Percentiles rank a stretch among this genome's conserved stretches.
Conservation (phyloP, 2,113 vertebrate genomes). For the Siniperca knerii region DNA sequence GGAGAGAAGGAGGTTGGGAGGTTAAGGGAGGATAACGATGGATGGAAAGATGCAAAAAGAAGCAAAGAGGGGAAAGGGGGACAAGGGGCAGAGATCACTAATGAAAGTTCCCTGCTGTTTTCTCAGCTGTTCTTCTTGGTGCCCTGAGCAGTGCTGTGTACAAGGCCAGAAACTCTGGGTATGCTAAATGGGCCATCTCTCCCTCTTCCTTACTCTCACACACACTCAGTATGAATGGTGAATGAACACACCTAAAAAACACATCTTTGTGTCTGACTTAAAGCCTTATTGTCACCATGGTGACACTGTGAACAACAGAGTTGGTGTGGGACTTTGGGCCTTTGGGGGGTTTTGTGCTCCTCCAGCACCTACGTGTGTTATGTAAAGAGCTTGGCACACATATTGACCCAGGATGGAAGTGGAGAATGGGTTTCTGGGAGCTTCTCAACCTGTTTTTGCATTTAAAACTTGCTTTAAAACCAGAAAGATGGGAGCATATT, state of each 20-base stretch:
- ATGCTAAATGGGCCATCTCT: conserved; percentile 43
- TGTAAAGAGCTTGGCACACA: conserved; percentile 56
- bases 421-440: neutral
- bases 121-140: conserved; percentile 67
- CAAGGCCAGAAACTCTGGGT: conserved; percentile 35
- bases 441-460: conserved; percentile 10
- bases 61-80: conserved; percentile 37
- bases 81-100: conserved; percentile 49
- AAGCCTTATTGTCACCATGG: conserved; percentile 74
- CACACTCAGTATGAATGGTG: neutral
- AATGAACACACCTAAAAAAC: conserved; percentile 43
- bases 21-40: neutral
- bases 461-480: conserved; percentile 29
- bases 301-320: conserved; percentile 70
- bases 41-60: conserved; percentile 55
- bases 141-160: conserved; percentile 33
- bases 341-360: conserved; percentile 50
- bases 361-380: conserved; percentile 42
- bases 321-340: conserved; percentile 58
- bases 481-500: neutral
- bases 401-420: conserved; percentile 15
- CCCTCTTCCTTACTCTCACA: conserved; percentile 4
- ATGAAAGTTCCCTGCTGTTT: conserved; percentile 72
- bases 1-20: neutral
- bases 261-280: conserved; percentile 69